Base-by-base conservation (phyloP, 1,140 invertebrate species). In the Meloidogyne hapla region DNA sequence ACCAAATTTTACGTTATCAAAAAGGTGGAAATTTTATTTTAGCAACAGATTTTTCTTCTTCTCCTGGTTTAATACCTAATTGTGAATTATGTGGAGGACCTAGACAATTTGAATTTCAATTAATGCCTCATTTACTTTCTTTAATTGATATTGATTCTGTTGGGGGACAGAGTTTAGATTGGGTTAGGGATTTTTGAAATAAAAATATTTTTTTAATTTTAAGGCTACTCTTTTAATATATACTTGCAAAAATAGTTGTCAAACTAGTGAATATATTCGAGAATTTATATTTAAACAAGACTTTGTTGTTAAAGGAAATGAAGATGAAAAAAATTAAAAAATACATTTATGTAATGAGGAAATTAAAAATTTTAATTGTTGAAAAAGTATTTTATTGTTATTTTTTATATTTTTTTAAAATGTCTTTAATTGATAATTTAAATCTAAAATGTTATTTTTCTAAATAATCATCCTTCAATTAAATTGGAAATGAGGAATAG, bases 251-350 rank as follows among this genome's bases (percentile, higher is more conserved):
- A 89, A 90, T 25, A 94, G 91, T 87, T 97, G 95, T 87, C 83
- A 86, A 61, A 86, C 89, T 69, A 88, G 88, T n/a, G 89, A 88
- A 28, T 94, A 94, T 86, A 90, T 91, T 77, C 88, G 90, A 81
- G 94, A 95, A 89, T 92, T 91, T 89, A 81, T 94, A 74, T 93
- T 93, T 89, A 95, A 95, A 89, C 95, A 96, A 90, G 94, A 96
- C 89, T 91, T 92, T 89, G 70, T 79, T 48, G 63, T 33, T 23
- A 40, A 61, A 38, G 25, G n/a, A 56, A 25, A 62, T 25, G 21
- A 21, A 9, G 45, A 71, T 10, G 45, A 45, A 56, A 45, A 25
- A 6, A 71, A 62, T 67, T 18, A 25, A 63, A n/a, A n/a, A n/a
- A n/a, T n/a, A n/a, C n/a, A n/a, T n/a, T n/a, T n/a, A n/a, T n/a